A percentile compares a stretch with the other conserved stretches of the same genome.
Conservation (phyloP, 2,888 invertebrate genomes). For the Neelides folsomi region DNA sequence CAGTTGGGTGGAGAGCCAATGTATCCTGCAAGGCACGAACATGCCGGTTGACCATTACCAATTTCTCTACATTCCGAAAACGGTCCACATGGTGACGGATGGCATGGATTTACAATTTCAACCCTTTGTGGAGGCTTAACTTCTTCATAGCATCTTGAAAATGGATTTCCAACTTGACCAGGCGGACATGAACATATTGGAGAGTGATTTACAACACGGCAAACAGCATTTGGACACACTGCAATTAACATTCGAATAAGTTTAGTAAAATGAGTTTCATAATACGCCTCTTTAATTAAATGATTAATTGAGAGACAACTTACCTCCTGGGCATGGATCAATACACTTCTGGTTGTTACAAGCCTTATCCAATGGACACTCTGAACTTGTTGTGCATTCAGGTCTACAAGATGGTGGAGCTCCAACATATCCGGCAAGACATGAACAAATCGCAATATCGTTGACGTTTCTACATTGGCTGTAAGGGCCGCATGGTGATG, state of each 20-base stretch:
- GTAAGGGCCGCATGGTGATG: slow-evolving; percentile 34
- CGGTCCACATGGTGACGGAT: slow-evolving; percentile 51
- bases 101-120: slow-evolving; percentile 18
- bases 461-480: slow-evolving; percentile 34
- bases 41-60: slow-evolving; percentile 42
- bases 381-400: slow-evolving; percentile 35
- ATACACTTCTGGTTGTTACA: slow-evolving; percentile 35
- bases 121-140: slow-evolving; percentile 8
- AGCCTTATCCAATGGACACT: slow-evolving; percentile 34
- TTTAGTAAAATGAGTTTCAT: too few relatives aligned
- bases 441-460: slow-evolving; percentile 41
- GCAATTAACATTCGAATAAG: too few relatives aligned
- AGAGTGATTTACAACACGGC: slow-evolving; percentile 67
- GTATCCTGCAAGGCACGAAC: slow-evolving; percentile 45
- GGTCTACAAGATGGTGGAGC: slow-evolving; percentile 35
- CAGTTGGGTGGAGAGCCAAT: slow-evolving; percentile 34
- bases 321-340: slow-evolving; percentile 49
- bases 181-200: slow-evolving; percentile 62
- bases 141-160: slow-evolving; percentile 10
- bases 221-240: slow-evolving; percentile 54
- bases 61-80: slow-evolving; percentile 42
- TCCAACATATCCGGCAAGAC: slow-evolving; percentile 35
- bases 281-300: too few relatives aligned
- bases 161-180: slow-evolving; percentile 24
- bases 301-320: slow-evolving; percentile 34